These are phyloP conservation scores for Coregonus ussuriensis DNA, from an alignment of 2,797 vertebrate genomes.

Conservation along the genomic window DNA sequence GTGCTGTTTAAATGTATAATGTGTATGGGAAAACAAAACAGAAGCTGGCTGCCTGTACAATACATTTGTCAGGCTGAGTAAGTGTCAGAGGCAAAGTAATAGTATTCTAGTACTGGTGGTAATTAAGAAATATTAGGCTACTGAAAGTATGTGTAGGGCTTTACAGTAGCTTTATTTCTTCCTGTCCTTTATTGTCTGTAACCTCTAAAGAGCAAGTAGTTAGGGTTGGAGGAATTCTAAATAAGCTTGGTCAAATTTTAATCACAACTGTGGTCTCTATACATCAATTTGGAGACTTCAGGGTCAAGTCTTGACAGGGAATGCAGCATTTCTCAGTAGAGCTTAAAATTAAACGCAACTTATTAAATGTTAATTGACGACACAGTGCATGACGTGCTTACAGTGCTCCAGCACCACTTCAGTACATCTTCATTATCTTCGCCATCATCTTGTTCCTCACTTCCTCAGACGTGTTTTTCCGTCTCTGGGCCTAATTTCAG, in stretches of 20 bases:
- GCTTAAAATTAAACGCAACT: constrained; percentile 46
- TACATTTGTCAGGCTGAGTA: constrained; percentile 13
- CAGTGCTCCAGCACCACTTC: not conserved
- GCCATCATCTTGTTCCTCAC: not conserved
- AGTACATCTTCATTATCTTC: not conserved
- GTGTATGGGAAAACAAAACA: not conserved
- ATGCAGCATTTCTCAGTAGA: constrained; percentile 65
- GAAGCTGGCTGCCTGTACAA: not conserved
- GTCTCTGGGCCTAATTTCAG: not conserved
- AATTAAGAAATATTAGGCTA: not conserved
- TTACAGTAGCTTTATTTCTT: not conserved
- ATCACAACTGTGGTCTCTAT: constrained; percentile 41
- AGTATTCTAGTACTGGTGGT: not conserved
- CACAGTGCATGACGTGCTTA: constrained; percentile 14
- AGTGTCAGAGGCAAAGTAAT: not conserved
- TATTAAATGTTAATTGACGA: not conserved
- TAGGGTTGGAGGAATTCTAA: constrained; percentile 11
- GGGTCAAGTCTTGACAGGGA: constrained; percentile 67
- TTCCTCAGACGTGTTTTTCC: not conserved
- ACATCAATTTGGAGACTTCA: constrained; percentile 24
- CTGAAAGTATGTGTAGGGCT: not conserved
- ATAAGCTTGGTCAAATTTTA: constrained; percentile 57
- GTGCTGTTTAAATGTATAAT: constrained; percentile 36
- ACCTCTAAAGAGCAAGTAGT: constrained; percentile 18
- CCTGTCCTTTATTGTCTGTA: not conserved